Evolutionary conservation across 2,888 invertebrate genomes (phyloP).

Genomic region (Cosmopolites sordidus): DNA sequence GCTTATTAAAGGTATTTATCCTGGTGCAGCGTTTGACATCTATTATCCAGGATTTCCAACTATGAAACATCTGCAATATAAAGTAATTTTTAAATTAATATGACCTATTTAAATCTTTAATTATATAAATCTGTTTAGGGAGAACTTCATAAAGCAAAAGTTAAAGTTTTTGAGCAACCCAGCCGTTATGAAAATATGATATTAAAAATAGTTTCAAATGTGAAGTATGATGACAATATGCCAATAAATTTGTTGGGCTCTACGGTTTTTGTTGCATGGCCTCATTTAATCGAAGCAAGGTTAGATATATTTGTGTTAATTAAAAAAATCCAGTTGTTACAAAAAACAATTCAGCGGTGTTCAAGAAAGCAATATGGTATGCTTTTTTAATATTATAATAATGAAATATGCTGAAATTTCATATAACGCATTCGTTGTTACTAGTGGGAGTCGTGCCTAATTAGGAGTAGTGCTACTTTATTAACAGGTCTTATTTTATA

Average conservation of each 20-base stretch:
- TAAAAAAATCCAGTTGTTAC: not conserved
- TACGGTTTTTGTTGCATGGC: conserved; percentile 83
- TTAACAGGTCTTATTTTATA: too few relatives aligned
- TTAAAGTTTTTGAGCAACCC: conserved; percentile 84
- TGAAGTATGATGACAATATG: conserved; percentile 38
- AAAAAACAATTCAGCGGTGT: too few relatives aligned
- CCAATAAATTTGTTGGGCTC: conserved; percentile 62
- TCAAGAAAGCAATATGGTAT: too few relatives aligned
- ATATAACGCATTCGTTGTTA: too few relatives aligned
- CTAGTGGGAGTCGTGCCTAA: too few relatives aligned
- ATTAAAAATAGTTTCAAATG: conserved; percentile 56
- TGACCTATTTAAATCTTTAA: too few relatives aligned
- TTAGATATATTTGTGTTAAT: conserved; percentile 38
- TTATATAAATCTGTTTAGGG: too few relatives aligned
- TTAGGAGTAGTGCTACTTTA: too few relatives aligned
- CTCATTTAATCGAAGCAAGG: conserved; percentile 83
- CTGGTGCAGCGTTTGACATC: conserved; percentile 62
- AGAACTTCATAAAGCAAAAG: conserved; percentile 59
- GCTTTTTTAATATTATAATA: too few relatives aligned
- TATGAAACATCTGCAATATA: conserved; percentile 76
- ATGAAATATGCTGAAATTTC: too few relatives aligned
- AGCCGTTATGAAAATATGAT: conserved; percentile 82
- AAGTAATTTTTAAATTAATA: conserved; percentile 59
- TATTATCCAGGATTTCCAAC: conserved; percentile 92
- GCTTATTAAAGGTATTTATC: conserved; percentile 67